phyloP scores from a whole-genome alignment of 2,113 vertebrate genomes.

The Gymnogyps californianus region DNA sequence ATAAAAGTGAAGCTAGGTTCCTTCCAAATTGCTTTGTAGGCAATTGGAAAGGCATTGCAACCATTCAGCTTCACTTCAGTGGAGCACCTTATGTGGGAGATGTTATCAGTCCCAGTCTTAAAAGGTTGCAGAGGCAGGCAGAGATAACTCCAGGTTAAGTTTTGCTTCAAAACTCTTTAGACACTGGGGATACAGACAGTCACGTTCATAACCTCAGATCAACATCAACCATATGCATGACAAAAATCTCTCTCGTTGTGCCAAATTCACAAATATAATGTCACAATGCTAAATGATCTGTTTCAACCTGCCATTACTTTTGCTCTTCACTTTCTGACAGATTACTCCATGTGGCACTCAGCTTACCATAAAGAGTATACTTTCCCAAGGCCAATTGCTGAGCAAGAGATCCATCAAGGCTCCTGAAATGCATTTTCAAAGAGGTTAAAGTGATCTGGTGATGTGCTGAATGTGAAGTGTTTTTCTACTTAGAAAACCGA shows the following conservation, averaged over 20 bases:
- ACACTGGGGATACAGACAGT: neutral
- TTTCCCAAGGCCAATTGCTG: constrained; percentile 37
- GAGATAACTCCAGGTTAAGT: neutral
- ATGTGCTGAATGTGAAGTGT: neutral
- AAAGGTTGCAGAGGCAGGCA: neutral
- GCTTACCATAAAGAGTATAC: neutral
- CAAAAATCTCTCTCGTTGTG: neutral
- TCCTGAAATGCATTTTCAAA: constrained; percentile 43
- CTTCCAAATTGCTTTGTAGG: constrained; percentile 35
- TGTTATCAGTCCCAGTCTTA: constrained; percentile 18
- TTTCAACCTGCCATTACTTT: constrained; percentile 7
- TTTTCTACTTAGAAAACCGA: neutral
- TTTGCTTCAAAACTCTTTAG: constrained; percentile 28
- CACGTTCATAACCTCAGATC: neutral
- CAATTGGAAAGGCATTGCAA: constrained; percentile 51
- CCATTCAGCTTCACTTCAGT: constrained; percentile 15
- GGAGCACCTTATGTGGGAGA: neutral
- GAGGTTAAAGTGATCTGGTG: neutral
- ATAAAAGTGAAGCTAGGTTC: constrained; percentile 55
- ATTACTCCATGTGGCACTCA: neutral
- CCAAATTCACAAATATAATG: constrained; percentile 59
- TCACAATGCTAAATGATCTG: constrained; percentile 44
- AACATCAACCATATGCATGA: constrained; percentile 2
- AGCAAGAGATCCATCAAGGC: constrained; percentile 2
- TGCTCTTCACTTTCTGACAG: neutral